Percentiles rank a stretch among this genome's conserved stretches.
phyloP scores from a whole-genome alignment of 2,888 invertebrate species.

The Bombyx huttoni region DNA sequence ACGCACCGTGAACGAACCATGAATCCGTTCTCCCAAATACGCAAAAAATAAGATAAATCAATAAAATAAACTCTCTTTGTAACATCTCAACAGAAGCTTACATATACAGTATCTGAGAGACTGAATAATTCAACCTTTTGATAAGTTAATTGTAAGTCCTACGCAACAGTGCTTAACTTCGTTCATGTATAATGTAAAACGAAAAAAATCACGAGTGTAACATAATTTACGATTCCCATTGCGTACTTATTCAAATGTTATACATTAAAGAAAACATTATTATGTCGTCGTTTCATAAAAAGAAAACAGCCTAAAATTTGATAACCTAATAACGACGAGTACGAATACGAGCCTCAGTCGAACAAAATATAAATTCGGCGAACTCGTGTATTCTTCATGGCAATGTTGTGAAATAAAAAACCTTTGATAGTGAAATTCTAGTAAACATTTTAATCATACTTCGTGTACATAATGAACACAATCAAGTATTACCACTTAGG shows the following conservation, averaged over 20 bases:
- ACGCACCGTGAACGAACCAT: no score
- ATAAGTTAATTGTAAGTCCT: neutral
- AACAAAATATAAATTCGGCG: neutral
- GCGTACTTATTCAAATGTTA: neutral
- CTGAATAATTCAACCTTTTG: neutral
- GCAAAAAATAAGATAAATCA: no score
- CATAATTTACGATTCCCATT: neutral
- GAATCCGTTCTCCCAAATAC: no score
- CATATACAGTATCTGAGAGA: neutral
- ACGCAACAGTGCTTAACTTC: neutral
- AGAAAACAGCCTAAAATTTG: neutral
- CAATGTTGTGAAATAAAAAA: neutral
- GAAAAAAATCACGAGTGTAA: neutral
- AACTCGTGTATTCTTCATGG: neutral
- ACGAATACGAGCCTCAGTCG: neutral
- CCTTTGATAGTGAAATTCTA: no score
- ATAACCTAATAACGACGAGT: neutral
- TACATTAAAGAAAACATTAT: neutral
- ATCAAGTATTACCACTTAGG: no score
- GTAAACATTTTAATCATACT: no score
- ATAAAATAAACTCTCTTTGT: neutral
- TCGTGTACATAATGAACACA: no score
- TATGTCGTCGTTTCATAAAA: neutral
- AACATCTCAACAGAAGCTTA: neutral
- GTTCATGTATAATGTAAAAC: neutral